phyloP scores from a whole-genome alignment of 2,888 invertebrate species.

The Drosophila greeni region DNA sequence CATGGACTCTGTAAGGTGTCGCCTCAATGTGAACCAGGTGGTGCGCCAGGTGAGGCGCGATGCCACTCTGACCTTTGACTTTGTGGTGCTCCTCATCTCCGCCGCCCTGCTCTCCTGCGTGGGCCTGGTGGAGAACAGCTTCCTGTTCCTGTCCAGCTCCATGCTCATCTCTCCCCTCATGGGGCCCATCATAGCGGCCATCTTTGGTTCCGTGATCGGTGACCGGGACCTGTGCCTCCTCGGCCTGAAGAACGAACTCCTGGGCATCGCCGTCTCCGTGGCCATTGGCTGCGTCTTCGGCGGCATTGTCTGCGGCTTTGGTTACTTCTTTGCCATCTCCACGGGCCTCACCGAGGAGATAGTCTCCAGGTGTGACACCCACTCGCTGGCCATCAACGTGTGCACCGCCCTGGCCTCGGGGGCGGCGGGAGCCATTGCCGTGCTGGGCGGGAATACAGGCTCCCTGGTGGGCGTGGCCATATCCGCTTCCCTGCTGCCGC shows the following conservation, averaged over 20 bases:
- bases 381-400: slow-evolving; percentile 85
- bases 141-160: slow-evolving; percentile 86
- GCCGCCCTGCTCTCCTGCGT: slow-evolving; percentile 86
- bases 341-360: slow-evolving; percentile 84
- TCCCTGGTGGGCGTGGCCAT: slow-evolving; percentile 89
- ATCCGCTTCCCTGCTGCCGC: slow-evolving; percentile 87
- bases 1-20: slow-evolving; percentile 83
- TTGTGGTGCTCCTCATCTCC: slow-evolving; percentile 83
- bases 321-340: slow-evolving; percentile 80
- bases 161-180: slow-evolving; percentile 89
- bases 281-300: slow-evolving; percentile 84
- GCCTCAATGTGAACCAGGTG: slow-evolving; percentile 85
- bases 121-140: slow-evolving; percentile 86
- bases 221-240: slow-evolving; percentile 82
- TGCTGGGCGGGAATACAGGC: slow-evolving; percentile 86
- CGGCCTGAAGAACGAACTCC: slow-evolving; percentile 83
- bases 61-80: slow-evolving; percentile 86
- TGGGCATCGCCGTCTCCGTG: slow-evolving; percentile 83
- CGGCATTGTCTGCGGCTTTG: slow-evolving; percentile 80
- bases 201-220: slow-evolving; percentile 84
- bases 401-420: slow-evolving; percentile 87
- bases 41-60: slow-evolving; percentile 83
- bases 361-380: slow-evolving; percentile 82
- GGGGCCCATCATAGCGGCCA: slow-evolving; percentile 88
- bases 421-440: slow-evolving; percentile 86